A percentile compares a stretch with the other conserved stretches of the same genome.
Evolutionary conservation across 2,113 vertebrate genomes (phyloP).

Genomic region (Rhipidura dahli): DNA sequence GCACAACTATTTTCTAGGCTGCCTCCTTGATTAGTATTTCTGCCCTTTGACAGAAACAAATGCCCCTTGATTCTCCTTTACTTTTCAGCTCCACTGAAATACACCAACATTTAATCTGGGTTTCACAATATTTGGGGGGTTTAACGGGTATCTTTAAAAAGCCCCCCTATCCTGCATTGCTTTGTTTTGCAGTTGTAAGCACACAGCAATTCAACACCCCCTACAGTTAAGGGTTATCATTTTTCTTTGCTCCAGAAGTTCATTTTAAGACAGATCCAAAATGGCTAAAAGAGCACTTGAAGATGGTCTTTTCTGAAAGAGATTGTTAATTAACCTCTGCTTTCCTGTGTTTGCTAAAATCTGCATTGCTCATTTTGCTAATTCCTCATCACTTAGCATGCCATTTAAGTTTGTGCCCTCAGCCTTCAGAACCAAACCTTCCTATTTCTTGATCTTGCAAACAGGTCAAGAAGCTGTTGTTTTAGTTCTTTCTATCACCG

Average conservation of each 20-base stretch:
- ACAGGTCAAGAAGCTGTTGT: neutral
- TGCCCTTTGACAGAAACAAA: neutral
- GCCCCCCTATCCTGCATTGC: neutral
- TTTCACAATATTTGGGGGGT: neutral
- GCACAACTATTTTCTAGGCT: neutral
- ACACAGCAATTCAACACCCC: neutral
- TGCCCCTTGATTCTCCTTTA: neutral
- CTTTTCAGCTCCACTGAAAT: neutral
- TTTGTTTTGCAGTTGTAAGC: neutral
- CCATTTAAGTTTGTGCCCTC: neutral
- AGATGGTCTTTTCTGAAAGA: neutral
- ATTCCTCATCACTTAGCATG: neutral
- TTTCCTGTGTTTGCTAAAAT: neutral
- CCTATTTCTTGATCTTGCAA: neutral
- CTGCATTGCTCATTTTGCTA: neutral
- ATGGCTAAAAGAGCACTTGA: neutral
- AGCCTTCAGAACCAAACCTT: neutral
- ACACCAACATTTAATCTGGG: neutral
- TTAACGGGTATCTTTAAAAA: neutral
- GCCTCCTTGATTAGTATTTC: neutral
- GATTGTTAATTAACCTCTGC: constrained; percentile 1
- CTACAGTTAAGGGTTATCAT: neutral
- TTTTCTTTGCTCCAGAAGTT: constrained; percentile 5
- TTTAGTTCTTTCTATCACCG: neutral
- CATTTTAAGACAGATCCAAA: neutral